Base-by-base conservation (phyloP, 2,113 vertebrate species). In the Tor tambroides region DNA sequence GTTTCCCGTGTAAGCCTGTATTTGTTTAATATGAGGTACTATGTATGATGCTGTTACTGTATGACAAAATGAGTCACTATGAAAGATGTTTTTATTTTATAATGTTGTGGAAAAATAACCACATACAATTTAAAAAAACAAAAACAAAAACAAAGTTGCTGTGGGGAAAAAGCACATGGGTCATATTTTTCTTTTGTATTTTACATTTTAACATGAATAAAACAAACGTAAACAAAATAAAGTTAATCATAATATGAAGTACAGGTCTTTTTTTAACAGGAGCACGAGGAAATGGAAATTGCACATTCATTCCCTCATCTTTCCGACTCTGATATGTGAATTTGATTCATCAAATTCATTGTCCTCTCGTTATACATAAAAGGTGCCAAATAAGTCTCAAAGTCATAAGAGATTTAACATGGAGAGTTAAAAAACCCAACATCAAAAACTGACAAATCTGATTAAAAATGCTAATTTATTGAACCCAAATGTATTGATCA, bases 91-190 rank as follows among this genome's bases (percentile, higher is more conserved):
- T 89, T 94, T 87, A 92, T 94, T 95, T 92, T 92, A 92, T 92
- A 89, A 93, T 92, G 93, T 87, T 91, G 93, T 95, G 95, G 92
- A 95, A 95, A 95, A 95, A 95, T 95, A 95, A 94, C 93, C 92
- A 95, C 93, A 92, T 93, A 93, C 91, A 90, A 91, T 76, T 83
- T 79, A 89, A 86, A 91, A 59, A 74, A 72, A n/a, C n/a, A n/a
- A n/a, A n/a, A n/a, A n/a, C n/a, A 88, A 43, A 41, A 41, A 5
- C 9, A 92, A 91, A 85, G 75, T 89, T 83, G 59, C 86, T 90
- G 85, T 92, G 91, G 91, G 90, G 88, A 93, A 91, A 88, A 79
- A 23, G 85, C 86, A 90, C 88, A 89, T n/a, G n/a, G n/a, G n/a
- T 91, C 90, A 92, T 90, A 76, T 92, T 87, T 88, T 79, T 88